phyloP scores from a whole-genome alignment of 2,888 invertebrate genomes.

The Plebejus melissa region DNA sequence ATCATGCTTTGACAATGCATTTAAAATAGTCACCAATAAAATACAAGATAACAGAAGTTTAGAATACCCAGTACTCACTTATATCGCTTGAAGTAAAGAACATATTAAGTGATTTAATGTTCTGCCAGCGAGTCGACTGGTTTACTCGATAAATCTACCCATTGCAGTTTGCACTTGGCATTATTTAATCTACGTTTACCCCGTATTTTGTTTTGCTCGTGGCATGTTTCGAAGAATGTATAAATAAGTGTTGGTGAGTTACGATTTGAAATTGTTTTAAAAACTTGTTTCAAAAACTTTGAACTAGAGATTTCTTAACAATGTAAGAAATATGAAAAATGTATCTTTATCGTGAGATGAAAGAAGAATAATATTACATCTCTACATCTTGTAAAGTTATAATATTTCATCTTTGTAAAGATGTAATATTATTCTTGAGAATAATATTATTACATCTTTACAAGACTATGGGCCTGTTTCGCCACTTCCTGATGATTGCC shows the following conservation, averaged over 20 bases:
- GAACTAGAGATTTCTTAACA: not conserved
- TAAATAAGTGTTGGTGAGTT: constrained; percentile 13
- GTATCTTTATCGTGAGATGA: not conserved
- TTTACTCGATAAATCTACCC: constrained; percentile 21
- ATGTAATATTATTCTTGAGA: too few relatives aligned
- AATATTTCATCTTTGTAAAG: too few relatives aligned
- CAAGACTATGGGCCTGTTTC: too few relatives aligned
- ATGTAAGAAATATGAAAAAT: not conserved
- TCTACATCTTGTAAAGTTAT: too few relatives aligned
- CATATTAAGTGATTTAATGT: constrained; percentile 28
- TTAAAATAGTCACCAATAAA: not conserved
- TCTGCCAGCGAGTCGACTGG: constrained; percentile 18
- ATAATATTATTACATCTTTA: too few relatives aligned
- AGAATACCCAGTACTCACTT: constrained; percentile 3
- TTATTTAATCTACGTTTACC: constrained; percentile 24
- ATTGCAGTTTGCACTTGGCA: constrained; percentile 25
- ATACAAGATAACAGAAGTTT: not conserved
- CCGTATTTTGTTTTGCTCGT: constrained; percentile 21
- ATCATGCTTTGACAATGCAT: not conserved
- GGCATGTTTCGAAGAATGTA: constrained; percentile 18
- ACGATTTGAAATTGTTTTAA: not conserved
- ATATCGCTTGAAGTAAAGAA: constrained; percentile 8
- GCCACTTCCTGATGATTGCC: too few relatives aligned
- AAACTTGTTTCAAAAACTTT: not conserved
- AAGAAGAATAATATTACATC: too few relatives aligned